Evolutionary conservation across 2,888 invertebrate genomes (phyloP).

Genomic region (Chalcis sispes): DNA sequence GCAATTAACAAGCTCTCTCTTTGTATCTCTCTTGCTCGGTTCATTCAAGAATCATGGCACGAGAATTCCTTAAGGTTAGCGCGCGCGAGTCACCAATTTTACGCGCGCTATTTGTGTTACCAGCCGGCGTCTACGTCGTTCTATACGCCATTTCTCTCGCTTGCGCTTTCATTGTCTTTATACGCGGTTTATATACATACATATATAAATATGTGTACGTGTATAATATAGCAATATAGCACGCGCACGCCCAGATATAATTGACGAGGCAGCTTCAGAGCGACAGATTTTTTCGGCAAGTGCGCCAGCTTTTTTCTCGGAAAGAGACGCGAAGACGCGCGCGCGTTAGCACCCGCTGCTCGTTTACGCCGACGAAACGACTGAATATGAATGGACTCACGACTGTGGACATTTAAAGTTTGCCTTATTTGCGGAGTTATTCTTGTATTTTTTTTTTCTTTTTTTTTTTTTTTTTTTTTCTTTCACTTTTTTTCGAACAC

Average conservation of each 20-base stretch:
- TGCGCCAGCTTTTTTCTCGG: slow-evolving; percentile 17
- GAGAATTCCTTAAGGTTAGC: slow-evolving; percentile 54
- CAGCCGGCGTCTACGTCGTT: too few species aligned
- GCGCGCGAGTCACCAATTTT: slow-evolving; percentile 17
- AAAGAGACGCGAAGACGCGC: slow-evolving; percentile 1
- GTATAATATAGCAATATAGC: too few species aligned
- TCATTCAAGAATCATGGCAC: slow-evolving; percentile 58
- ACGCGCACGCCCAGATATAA: neutral
- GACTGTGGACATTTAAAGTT: too few species aligned
- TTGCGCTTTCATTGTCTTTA: neutral
- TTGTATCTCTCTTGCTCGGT: too few species aligned
- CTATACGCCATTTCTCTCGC: neutral
- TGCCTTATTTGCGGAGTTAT: too few species aligned
- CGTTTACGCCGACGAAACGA: too few species aligned
- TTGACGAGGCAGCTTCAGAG: neutral
- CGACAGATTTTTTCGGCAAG: slow-evolving; percentile 41
- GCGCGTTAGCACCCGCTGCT: neutral
- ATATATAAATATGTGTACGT: too few species aligned
- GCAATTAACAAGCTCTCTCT: slow-evolving; percentile 60
- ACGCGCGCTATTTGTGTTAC: neutral
- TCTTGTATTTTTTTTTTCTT: too few species aligned
- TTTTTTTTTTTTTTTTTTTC: too few species aligned
- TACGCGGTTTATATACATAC: too few species aligned
- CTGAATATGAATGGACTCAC: too few species aligned
- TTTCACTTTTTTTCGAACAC: too few species aligned